Evolutionary conservation across 2,888 invertebrate species (phyloP).

Genomic region (Poecilus cupreus): DNA sequence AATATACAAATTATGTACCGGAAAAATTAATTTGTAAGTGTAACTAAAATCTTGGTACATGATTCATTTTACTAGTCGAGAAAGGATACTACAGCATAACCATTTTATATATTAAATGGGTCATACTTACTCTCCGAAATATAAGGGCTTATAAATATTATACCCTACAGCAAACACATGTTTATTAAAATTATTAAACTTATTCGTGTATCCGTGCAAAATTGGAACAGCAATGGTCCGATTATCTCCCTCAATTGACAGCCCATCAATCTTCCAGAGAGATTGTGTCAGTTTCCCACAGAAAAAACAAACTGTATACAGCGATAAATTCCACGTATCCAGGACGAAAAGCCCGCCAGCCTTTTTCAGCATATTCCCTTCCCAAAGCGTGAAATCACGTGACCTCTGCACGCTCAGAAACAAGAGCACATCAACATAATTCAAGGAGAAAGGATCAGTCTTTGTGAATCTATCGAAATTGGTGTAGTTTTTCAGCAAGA

Average conservation of each 20-base stretch:
- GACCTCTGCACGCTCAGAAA: slow-evolving; percentile 16
- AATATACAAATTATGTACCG: no score
- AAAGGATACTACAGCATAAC: no score
- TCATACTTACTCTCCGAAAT: slow-evolving; percentile 39
- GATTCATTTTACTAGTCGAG: no score
- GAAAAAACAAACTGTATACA: slow-evolving; percentile 46
- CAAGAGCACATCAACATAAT: slow-evolving; percentile 22
- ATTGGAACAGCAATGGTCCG: not conserved
- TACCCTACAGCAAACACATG: slow-evolving; percentile 39
- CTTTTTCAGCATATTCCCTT: slow-evolving; percentile 6
- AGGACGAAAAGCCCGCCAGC: slow-evolving; percentile 26
- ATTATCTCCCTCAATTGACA: slow-evolving; percentile 18
- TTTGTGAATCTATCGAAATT: slow-evolving; percentile 16
- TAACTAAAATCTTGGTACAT: no score
- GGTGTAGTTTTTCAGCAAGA: slow-evolving; percentile 24
- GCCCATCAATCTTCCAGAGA: slow-evolving; percentile 35
- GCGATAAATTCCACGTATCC: slow-evolving; percentile 17
- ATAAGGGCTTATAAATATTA: slow-evolving; percentile 31
- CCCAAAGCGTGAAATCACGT: slow-evolving; percentile 15
- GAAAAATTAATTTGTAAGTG: no score
- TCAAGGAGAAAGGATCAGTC: not conserved
- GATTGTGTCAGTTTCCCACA: slow-evolving; percentile 33
- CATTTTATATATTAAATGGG: not conserved
- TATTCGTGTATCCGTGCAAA: slow-evolving; percentile 1
- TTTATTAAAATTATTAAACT: slow-evolving; percentile 28